Percentiles rank a stretch among this genome's conserved stretches.
Conservation (phyloP, 2,888 invertebrate genomes). For the Eurois occulta region DNA sequence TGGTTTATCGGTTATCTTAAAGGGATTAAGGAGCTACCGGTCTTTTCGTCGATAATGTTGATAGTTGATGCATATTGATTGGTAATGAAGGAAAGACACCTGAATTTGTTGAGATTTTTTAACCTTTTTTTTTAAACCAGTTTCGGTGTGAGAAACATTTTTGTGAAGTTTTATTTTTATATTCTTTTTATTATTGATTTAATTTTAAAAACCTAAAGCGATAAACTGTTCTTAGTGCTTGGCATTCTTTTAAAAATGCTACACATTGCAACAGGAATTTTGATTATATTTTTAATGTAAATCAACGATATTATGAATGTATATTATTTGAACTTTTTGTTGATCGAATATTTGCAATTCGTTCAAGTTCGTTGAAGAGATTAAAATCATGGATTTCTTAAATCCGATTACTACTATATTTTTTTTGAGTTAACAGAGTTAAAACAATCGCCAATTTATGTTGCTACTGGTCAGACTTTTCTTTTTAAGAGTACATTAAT, state of each 20-base stretch:
- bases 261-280: neutral
- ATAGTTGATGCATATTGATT: slow-evolving; percentile 66
- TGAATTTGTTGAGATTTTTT: slow-evolving; percentile 31
- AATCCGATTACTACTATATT: neutral
- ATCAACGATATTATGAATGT: too few species aligned
- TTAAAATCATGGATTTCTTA: slow-evolving; percentile 5
- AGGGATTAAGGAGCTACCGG: slow-evolving; percentile 84
- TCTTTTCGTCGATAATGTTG: slow-evolving; percentile 71
- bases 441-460: too few species aligned
- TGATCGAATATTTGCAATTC: neutral
- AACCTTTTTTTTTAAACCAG: slow-evolving; percentile 13
- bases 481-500: too few species aligned
- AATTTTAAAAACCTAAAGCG: neutral
- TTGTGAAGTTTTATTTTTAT: neutral
- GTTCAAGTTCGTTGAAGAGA: neutral
- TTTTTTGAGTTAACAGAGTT: neutral
- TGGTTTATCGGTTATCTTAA: slow-evolving; percentile 80
- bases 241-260: slow-evolving; percentile 24
- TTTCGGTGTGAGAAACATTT: slow-evolving; percentile 24
- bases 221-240: slow-evolving; percentile 19
- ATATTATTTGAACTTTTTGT: neutral
- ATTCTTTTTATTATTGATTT: neutral
- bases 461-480: too few species aligned
- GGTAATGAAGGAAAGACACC: slow-evolving; percentile 58
- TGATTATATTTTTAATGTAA: slow-evolving; percentile 1